phyloP scores from a whole-genome alignment of 2,113 vertebrate genomes.

The Bolborhynchus lineola region DNA sequence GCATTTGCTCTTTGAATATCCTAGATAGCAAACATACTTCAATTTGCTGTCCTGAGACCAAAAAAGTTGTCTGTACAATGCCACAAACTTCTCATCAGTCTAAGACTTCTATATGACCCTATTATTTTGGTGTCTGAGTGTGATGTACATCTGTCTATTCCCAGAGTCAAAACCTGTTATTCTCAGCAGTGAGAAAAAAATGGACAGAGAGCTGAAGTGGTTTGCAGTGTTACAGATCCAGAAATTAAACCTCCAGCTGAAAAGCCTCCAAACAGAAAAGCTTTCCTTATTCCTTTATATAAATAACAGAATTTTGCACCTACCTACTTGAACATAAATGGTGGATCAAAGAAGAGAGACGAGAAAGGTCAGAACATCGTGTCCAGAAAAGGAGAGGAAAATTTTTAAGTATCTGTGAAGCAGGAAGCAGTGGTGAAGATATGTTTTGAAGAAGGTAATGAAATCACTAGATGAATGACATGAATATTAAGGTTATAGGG shows the following conservation, averaged over 20 bases:
- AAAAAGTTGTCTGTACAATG: background rate
- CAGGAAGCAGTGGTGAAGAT: background rate
- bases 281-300: background rate
- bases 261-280: background rate
- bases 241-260: background rate
- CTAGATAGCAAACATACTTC: background rate
- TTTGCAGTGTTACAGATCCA: background rate
- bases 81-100: background rate
- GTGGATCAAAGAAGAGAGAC: background rate
- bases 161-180: background rate
- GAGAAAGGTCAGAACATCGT: background rate
- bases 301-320: background rate
- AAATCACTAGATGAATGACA: background rate
- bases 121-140: background rate
- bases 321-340: background rate
- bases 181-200: background rate
- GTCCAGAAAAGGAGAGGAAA: background rate
- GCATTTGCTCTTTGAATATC: background rate
- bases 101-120: background rate
- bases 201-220: background rate
- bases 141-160: background rate
- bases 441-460: background rate
- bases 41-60: background rate
- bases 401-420: background rate
- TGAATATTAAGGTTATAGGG: fast-evolving